Conservation (phyloP, 92 coral and sea anemone species). For the Bergia sp. region DNA sequence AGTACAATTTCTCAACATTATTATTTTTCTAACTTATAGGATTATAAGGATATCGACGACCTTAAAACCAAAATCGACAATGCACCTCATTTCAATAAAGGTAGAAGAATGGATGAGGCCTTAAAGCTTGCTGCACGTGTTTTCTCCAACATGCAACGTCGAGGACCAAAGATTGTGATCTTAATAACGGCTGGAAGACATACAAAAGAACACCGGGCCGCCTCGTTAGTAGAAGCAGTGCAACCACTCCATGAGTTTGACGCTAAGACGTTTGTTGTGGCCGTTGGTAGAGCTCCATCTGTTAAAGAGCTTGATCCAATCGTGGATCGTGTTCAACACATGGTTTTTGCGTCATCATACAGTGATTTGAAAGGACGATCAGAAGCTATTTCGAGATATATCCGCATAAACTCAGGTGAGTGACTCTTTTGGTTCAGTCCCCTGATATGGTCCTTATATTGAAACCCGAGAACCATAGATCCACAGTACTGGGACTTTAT, state of each 20-base stretch:
- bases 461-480: too few species aligned
- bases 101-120: constrained; percentile 69
- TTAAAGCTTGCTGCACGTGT: constrained; percentile 53
- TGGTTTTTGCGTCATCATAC: constrained; percentile 29
- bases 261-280: constrained; percentile 29
- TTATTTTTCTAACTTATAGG: background rate
- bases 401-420: constrained; percentile 35
- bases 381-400: constrained; percentile 15
- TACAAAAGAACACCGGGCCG: constrained; percentile 10
- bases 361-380: constrained; percentile 21
- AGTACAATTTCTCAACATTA: background rate
- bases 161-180: constrained; percentile 28
- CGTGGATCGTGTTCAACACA: constrained; percentile 14
- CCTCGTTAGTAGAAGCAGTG: background rate
- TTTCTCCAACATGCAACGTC: background rate
- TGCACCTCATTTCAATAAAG: constrained; percentile 45
- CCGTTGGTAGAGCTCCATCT: constrained; percentile 20
- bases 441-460: too few species aligned
- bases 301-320: constrained; percentile 6
- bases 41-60: constrained; percentile 34
- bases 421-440: background rate
- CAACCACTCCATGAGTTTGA: constrained; percentile 10
- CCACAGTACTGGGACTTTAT: too few species aligned
- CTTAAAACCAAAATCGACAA: constrained; percentile 12
- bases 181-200: constrained; percentile 36